These are phyloP conservation scores for Leuciscus idus DNA, from an alignment of 2,113 vertebrate species.

Conservation along the genomic window DNA sequence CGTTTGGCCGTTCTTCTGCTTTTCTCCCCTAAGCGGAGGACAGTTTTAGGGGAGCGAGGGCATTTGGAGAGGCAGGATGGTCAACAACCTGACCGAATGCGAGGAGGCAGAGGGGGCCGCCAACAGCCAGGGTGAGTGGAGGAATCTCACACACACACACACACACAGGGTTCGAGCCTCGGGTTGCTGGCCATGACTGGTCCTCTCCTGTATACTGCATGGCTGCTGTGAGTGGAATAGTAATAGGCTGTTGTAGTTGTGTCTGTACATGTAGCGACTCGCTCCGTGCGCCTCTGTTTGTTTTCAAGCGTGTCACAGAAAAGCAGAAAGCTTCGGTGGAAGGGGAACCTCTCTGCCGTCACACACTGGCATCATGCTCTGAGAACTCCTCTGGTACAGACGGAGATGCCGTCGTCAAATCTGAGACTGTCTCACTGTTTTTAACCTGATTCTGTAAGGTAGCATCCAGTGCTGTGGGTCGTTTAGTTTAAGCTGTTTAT, in stretches of 20 bases:
- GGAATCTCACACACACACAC: constrained; percentile 66
- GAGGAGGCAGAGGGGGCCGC: constrained; percentile 93
- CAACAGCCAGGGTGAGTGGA: constrained; percentile 89
- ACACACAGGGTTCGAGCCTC: constrained; percentile 35
- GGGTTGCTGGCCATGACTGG: constrained; percentile 13
- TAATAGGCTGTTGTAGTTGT: constrained; percentile 46
- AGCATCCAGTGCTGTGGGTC: neutral
- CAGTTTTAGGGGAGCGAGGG: constrained; percentile 54
- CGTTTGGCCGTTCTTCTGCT: constrained; percentile 35
- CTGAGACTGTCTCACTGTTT: too few species aligned
- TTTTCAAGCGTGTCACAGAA: neutral
- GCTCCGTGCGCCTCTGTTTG: neutral
- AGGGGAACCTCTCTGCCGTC: constrained; percentile 10
- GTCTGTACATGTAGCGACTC: neutral
- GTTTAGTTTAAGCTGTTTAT: neutral
- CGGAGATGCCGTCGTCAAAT: neutral
- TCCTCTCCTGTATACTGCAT: constrained; percentile 53
- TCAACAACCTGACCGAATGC: constrained; percentile 95
- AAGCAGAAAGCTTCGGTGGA: neutral
- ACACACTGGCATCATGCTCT: neutral
- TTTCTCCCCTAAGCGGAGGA: constrained; percentile 26
- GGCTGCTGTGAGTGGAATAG: constrained; percentile 56
- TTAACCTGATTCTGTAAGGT: too few species aligned
- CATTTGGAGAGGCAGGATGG: constrained; percentile 80
- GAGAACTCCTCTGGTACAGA: neutral